Conservation (phyloP, 2,113 vertebrate genomes). For the Theristicus caerulescens region DNA sequence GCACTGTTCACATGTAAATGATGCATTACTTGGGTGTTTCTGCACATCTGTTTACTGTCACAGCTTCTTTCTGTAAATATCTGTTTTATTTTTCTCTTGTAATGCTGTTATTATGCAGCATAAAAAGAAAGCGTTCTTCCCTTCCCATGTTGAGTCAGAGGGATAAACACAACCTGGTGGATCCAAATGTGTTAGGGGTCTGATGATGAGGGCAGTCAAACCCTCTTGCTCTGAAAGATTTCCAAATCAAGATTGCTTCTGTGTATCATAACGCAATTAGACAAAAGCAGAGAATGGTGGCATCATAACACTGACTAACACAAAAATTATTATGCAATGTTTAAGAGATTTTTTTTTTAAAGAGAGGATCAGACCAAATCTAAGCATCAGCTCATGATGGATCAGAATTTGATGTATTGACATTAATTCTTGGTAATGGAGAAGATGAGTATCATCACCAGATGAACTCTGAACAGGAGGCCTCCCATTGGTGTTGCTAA, state of each 20-base stretch:
- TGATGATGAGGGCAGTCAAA: neutral
- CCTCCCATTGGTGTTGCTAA: neutral
- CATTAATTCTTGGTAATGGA: neutral
- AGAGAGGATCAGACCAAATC: neutral
- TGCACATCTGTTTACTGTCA: neutral
- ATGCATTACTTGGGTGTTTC: neutral
- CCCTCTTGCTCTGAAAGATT: neutral
- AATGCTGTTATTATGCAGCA: neutral
- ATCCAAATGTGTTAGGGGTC: neutral
- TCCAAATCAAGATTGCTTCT: neutral
- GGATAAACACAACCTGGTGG: neutral
- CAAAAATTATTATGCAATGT: neutral
- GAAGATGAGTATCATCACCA: neutral
- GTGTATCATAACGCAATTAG: neutral
- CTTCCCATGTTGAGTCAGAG: neutral
- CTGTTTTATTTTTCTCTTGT: neutral
- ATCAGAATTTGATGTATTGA: neutral
- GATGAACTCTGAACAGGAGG: neutral
- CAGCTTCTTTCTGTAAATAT: neutral
- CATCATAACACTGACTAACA: neutral
- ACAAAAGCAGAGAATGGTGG: neutral
- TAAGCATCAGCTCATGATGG: neutral
- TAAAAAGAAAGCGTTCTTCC: neutral
- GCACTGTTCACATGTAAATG: neutral
- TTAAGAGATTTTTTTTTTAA: neutral